Base-by-base conservation (phyloP, 2,888 invertebrate genomes). In the Chrysotoxum bicinctum region DNA sequence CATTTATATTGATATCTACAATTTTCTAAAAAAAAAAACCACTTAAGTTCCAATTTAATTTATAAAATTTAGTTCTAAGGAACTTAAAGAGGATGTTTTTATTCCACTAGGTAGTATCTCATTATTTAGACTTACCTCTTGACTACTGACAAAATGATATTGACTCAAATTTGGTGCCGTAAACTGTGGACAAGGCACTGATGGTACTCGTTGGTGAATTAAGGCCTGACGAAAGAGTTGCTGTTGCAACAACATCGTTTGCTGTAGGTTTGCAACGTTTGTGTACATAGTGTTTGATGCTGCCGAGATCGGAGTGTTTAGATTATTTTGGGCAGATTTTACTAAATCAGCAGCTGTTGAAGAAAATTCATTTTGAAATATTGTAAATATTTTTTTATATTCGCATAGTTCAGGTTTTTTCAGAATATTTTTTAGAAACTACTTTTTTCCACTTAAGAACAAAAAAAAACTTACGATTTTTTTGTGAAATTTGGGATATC, bases 201-300 rank as follows among this genome's bases (percentile, higher is more conserved):
- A 89, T 88, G 56, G 75, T 14, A 78, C 73, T 66, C 48, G 82
- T 87, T 21, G 90, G 89, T 54, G 89, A 37, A 91, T 91, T 9
- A 93, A 88, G 5, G 93, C 93, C 89, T 94, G 93, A 56, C 93
- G 92, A 88, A 94, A 93, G 37, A 94, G 91, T 89, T 95, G 94
- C 88, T 95, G 95, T 89, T 95, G 95, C 37, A 95, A 91, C 83
- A 94, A 91, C 90, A 95, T 95, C 5, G 95, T 95, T 89, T 95
- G 94, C 87, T 95, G 94, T 26, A 95, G 91, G 89, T 95, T 95
- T 1, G 94, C 94, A 54, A 93, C 93, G 89, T 95, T 95, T 16
- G 95, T 95, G 91, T 95, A 95, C 94, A 95, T 95, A 0, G 95
- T 94, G 76, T 94, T 94, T 0, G 94, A 93, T 2, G 93, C 90